Evolutionary conservation across 2,797 vertebrate species (phyloP).

Genomic region (Mormyrus proboscirostris): DNA sequence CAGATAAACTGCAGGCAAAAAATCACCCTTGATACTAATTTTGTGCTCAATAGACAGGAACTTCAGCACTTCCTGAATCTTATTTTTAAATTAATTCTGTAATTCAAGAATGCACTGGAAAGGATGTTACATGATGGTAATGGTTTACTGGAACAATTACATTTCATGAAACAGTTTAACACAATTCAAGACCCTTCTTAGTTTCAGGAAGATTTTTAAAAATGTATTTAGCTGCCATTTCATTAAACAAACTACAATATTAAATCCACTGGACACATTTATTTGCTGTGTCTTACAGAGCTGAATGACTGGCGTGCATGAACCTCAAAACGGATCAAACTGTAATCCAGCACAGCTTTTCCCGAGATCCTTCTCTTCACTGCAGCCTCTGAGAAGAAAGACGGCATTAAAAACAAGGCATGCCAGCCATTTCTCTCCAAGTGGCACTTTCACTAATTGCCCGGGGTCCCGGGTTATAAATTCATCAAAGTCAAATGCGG

Average conservation of each 20-base stretch:
- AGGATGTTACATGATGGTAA: neutral
- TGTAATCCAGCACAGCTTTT: neutral
- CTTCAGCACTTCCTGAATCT: neutral
- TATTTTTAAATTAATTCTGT: neutral
- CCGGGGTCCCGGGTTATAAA: constrained; percentile 50
- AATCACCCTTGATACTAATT: neutral
- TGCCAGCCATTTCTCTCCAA: constrained; percentile 47
- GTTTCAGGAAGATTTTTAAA: neutral
- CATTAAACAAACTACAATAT: neutral
- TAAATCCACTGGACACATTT: neutral
- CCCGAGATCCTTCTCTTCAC: neutral
- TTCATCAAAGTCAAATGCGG: constrained; percentile 59
- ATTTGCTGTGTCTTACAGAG: neutral
- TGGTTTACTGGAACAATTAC: neutral
- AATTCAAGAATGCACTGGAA: neutral
- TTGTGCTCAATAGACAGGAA: neutral
- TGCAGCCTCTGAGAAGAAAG: neutral
- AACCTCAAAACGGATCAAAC: neutral
- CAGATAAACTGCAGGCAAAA: neutral
- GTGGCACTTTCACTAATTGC: constrained; percentile 58
- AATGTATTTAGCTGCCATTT: neutral
- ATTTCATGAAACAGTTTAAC: neutral
- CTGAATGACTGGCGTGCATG: neutral
- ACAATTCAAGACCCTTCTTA: neutral
- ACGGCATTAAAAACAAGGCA: constrained; percentile 36